Evolutionary conservation across 2,888 invertebrate species (phyloP), one percentile per base, ranked within the genome.

Genomic region (Eristalinus sepulchralis): DNA sequence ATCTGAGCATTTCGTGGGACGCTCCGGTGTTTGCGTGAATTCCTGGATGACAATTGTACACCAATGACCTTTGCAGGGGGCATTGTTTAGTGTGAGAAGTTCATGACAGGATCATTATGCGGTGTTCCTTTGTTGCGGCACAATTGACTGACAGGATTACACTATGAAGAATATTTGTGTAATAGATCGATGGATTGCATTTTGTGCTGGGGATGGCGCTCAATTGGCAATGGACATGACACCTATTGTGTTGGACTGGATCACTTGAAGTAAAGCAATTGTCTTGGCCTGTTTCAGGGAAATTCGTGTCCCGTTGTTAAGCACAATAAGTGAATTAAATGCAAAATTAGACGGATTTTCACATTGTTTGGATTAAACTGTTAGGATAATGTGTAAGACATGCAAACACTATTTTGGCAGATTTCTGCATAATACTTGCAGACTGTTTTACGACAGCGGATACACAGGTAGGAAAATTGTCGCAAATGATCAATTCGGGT

Each of bases 31-130:
- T 73, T 73, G 34, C 39, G 66, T 70, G 78, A 79, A 83, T 17
- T 20, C 31, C 22, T 24, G 33, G 27, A 68, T 75, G 79, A 75
- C 59, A 81, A 67, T 70, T 70, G 36, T 20, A 24, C 22, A 57
- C 13, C 13, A 13, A 53, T 72, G 60, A 70, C 39, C 60, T 71
- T 55, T 66, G 13, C 17, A 59, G 24, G 6, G 22, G 31, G 55
- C 75, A 76, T 75, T 84, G 66, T 67, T 11, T 20, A 11, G 22
- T 78, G 77, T 78, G 85, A 85, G 78, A 73, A 85, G 81, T 85
- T 85, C 85, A 66, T 85, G 85, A 85, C 81, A 82, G 81, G 81
- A 85, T 81, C 85, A 81, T 82, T 85, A 85, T 82, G 57, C 39
- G 60, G 64, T 60, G n/a, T 22, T 70, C 72, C 70, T 81, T 85